These are phyloP conservation scores for Mythimna impura DNA, from an alignment of 2,888 invertebrate species.

Conservation along the genomic window DNA sequence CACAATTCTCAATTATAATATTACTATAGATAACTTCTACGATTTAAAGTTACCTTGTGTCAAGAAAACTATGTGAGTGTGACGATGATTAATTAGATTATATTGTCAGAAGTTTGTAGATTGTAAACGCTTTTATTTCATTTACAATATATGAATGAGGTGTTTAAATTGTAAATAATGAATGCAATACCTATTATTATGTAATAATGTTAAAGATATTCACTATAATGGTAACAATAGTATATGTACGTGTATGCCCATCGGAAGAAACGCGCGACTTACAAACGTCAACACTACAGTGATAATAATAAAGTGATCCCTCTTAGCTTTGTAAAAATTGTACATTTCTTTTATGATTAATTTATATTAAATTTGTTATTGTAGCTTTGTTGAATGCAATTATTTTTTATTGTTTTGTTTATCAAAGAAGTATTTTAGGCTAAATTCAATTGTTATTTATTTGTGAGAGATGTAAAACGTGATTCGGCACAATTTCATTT, in stretches of 20 bases:
- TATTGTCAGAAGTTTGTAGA: constrained; percentile 63
- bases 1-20: constrained; percentile 81
- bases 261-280: constrained; percentile 68
- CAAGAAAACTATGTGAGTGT: constrained; percentile 66
- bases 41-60: constrained; percentile 85
- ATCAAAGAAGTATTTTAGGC: constrained; percentile 90
- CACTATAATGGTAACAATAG: constrained; percentile 70
- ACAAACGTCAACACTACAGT: constrained; percentile 79
- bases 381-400: constrained; percentile 91
- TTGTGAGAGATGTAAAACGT: constrained; percentile 88
- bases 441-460: constrained; percentile 91
- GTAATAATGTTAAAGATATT: constrained; percentile 68
- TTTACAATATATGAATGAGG: constrained; percentile 61
- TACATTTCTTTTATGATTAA: constrained; percentile 89
- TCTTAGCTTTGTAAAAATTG: constrained; percentile 88
- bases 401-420: constrained; percentile 91
- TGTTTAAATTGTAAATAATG: constrained; percentile 68
- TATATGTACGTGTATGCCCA: constrained; percentile 65
- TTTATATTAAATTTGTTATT: constrained; percentile 90
- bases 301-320: constrained; percentile 87
- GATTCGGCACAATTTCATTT: constrained; percentile 85
- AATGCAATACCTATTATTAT: constrained; percentile 66
- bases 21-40: constrained; percentile 73
- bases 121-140: constrained; percentile 61
- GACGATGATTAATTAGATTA: constrained; percentile 62